Conservation (phyloP, 2,113 vertebrate genomes). For the Sinocyclocheilus rhinocerous region DNA sequence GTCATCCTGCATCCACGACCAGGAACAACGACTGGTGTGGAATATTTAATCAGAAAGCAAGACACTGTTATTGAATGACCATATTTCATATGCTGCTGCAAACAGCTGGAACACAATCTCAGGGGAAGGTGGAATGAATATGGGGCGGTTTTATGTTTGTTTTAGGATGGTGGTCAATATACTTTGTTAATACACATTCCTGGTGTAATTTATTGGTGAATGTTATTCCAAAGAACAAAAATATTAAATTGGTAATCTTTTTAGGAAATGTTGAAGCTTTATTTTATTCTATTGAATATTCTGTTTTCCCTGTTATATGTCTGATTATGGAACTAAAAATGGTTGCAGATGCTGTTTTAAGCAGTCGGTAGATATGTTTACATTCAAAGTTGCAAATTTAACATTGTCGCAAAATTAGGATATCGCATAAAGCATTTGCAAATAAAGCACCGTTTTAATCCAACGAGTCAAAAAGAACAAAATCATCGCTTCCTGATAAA, state of each 20-base stretch:
- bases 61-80: slow-evolving; percentile 23
- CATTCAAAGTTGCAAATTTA: too few species aligned
- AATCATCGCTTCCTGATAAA: not conserved
- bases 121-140: slow-evolving; percentile 1
- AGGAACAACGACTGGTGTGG: slow-evolving; percentile 59
- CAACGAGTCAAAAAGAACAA: not conserved
- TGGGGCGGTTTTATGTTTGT: not conserved
- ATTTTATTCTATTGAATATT: not conserved
- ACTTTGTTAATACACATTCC: not conserved
- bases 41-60: slow-evolving; percentile 70
- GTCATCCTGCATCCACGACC: slow-evolving; percentile 75
- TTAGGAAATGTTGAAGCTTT: not conserved
- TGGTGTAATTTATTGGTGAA: not conserved
- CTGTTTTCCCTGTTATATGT: not conserved
- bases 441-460: not conserved
- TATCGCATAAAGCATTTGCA: too few species aligned
- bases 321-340: not conserved
- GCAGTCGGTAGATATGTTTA: too few species aligned
- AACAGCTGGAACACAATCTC: not conserved
- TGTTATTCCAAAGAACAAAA: not conserved
- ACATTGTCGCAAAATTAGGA: too few species aligned
- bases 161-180: slow-evolving; percentile 16
- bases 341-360: not conserved
- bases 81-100: slow-evolving; percentile 6
- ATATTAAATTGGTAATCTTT: not conserved